Evolutionary conservation across 92 coral and sea anemone genomes (phyloP), one percentile per base, ranked within the genome.

Genomic region (Epizoanthus stellaris): DNA sequence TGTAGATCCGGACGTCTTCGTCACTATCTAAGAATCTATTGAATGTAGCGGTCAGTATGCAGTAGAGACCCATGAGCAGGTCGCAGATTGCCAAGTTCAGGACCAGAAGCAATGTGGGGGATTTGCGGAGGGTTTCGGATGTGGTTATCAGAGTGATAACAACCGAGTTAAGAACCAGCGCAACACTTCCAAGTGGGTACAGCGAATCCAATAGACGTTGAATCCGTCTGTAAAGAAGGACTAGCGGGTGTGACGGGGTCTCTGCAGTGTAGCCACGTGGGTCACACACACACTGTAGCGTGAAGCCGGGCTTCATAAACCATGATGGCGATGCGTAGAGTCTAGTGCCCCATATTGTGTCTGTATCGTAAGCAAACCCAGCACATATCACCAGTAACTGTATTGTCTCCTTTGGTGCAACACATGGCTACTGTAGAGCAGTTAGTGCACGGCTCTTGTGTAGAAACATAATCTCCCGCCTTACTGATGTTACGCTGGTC

Each of bases 41-140:
- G 71, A 23, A 66, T 25, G 71, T 9, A 30, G 71, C 71, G 43
- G 16, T 66, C 71, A 66, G 13, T 16, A 66, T 66, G 71, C 71
- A 66, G n/a, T n/a, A n/a, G n/a, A n/a, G n/a, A n/a, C n/a, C n/a
- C n/a, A n/a, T n/a, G n/a, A n/a, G n/a, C n/a, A 66, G 45, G n/a
- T 66, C 71, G 43, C 40, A 3, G 1, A 23, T 11, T 10, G 71
- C 47, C 47, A 42, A 42, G 47, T 42, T 42, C 47, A 42, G 47
- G 47, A 42, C 5, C 47, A 42, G 47, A 42, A 42, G 5, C 47
- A 42, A 20, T 30, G 71, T 16, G 45, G 71, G 47, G 5, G 47
- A 42, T 42, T 42, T 42, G 47, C 47, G 47, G 47, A 42, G 47
- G 47, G 47, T 3, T 42, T 42, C 5, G 47, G 47, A 42, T 42